A percentile compares a stretch with the other conserved stretches of the same genome.
These are phyloP conservation scores for Pterocles burchelli DNA, from an alignment of 2,113 vertebrate genomes.

Conservation along the genomic window DNA sequence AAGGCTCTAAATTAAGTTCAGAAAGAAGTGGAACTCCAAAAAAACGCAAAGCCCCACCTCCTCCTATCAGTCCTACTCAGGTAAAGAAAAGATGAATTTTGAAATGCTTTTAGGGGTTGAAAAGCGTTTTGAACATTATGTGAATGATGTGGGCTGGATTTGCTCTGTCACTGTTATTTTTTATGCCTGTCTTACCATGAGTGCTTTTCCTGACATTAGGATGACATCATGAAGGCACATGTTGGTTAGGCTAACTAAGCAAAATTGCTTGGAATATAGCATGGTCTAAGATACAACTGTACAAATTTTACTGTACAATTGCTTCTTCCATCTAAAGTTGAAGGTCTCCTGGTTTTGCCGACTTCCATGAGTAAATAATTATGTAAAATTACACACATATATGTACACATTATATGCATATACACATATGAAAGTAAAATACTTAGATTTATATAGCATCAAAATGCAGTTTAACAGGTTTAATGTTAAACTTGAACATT, in stretches of 20 bases:
- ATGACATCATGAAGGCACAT: neutral
- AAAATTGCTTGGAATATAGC: neutral
- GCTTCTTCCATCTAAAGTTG: neutral
- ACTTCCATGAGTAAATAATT: neutral
- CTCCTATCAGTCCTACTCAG: slow-evolving; percentile 94
- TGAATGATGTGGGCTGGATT: slow-evolving; percentile 2
- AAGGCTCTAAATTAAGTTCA: slow-evolving; percentile 94
- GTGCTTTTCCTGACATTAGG: neutral
- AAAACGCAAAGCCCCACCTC: slow-evolving; percentile 99
- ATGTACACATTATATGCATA: neutral
- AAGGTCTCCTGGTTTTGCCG: neutral
- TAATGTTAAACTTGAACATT: neutral
- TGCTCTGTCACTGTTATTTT: neutral
- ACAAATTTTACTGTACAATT: neutral
- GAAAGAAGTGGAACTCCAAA: slow-evolving; percentile 98
- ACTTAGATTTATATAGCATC: neutral
- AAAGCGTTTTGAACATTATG: neutral
- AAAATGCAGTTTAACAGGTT: neutral
- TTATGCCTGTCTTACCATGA: neutral
- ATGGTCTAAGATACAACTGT: neutral
- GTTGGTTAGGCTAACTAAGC: neutral
- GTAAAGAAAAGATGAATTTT: slow-evolving; percentile 80
- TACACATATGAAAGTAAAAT: neutral
- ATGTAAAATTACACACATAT: neutral
- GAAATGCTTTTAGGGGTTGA: slow-evolving; percentile 24